These are phyloP conservation scores for Darevskia mixta DNA, from an alignment of 2,797 vertebrate species.

Conservation along the genomic window DNA sequence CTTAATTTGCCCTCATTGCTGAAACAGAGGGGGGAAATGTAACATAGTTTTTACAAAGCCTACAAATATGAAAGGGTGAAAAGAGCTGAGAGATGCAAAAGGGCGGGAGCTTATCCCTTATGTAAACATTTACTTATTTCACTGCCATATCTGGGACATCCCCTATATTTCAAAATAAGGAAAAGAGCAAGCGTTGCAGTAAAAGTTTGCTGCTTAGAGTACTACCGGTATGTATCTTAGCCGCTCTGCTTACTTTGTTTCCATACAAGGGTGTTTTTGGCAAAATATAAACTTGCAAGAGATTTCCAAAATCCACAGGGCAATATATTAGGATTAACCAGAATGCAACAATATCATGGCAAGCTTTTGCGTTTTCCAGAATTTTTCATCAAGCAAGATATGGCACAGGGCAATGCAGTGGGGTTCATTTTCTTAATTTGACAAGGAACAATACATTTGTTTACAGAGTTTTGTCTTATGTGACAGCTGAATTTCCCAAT, in stretches of 20 bases:
- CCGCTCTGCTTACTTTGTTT: not conserved
- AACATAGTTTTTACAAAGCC: not conserved
- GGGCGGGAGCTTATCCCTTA: not conserved
- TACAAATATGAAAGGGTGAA: not conserved
- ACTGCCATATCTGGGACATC: not conserved
- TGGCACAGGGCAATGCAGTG: too few species aligned
- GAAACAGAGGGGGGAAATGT: not conserved
- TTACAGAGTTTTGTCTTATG: slow-evolving; percentile 23
- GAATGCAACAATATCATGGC: too few species aligned
- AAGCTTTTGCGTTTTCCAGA: too few species aligned
- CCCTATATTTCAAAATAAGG: not conserved
- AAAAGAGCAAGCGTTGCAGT: slow-evolving; percentile 24
- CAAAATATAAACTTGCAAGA: not conserved
- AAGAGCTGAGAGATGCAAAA: not conserved
- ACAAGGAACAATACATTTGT: not conserved
- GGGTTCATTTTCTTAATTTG: not conserved
- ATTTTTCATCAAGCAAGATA: too few species aligned
- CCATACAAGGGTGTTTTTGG: not conserved
- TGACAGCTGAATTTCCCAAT: not conserved
- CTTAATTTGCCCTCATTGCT: not conserved
- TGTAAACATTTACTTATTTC: not conserved
- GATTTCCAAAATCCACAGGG: not conserved
- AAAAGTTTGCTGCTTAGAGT: not conserved
- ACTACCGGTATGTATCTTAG: not conserved
- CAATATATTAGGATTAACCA: too few species aligned